Evolutionary conservation across 2,113 vertebrate species (phyloP).

Genomic region (Chaenocephalus aceratus): DNA sequence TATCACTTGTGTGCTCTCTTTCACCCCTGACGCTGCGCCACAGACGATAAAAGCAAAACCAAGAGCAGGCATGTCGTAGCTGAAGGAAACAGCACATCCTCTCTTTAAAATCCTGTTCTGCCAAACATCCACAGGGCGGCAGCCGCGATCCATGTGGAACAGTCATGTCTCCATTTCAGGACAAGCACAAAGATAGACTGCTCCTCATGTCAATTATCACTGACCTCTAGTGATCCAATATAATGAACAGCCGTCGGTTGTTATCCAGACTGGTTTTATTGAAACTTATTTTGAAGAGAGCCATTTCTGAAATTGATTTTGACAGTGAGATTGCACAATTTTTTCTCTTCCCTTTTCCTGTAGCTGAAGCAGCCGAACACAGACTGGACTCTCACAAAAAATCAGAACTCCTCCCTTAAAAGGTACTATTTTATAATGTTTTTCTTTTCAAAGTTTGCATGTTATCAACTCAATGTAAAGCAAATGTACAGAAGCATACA

Average conservation of each 20-base stretch:
- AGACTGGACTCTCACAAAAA: slow-evolving; percentile 88
- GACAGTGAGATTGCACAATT: not conserved
- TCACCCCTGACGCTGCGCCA: slow-evolving; percentile 53
- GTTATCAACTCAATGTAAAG: not conserved
- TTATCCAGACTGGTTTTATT: not conserved
- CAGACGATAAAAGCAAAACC: slow-evolving; percentile 70
- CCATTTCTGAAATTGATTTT: not conserved
- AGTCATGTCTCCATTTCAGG: slow-evolving; percentile 45
- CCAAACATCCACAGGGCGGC: slow-evolving; percentile 76
- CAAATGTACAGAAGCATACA: not conserved
- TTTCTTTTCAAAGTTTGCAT: not conserved
- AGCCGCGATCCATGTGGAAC: slow-evolving; percentile 52
- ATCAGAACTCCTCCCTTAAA: slow-evolving; percentile 87
- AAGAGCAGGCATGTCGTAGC: slow-evolving; percentile 53
- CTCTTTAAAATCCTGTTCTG: slow-evolving; percentile 20
- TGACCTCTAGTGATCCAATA: slow-evolving; percentile 37
- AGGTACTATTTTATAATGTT: slow-evolving; percentile 78
- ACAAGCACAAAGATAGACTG: slow-evolving; percentile 29
- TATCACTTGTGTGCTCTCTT: slow-evolving; percentile 47
- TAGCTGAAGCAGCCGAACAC: slow-evolving; percentile 91
- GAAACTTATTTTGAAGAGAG: not conserved
- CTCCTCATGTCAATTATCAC: slow-evolving; percentile 30
- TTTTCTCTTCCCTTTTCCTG: slow-evolving; percentile 34
- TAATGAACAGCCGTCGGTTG: not conserved
- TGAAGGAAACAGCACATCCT: slow-evolving; percentile 44